phyloP scores from a whole-genome alignment of 2,888 invertebrate species.

The Acrobasis suavella region DNA sequence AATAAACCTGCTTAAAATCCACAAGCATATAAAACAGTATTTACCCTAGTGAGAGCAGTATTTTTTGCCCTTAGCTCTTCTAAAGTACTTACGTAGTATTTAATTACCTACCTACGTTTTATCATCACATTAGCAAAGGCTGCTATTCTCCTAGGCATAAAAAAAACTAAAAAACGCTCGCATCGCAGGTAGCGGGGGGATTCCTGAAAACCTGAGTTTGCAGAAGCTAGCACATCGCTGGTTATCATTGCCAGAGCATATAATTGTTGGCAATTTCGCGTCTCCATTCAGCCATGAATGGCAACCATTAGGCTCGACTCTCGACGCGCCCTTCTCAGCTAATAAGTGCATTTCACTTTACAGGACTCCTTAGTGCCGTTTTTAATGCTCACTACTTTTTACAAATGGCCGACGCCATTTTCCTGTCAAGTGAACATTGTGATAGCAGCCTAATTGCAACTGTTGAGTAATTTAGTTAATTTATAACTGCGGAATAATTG shows the following conservation, averaged over 20 bases:
- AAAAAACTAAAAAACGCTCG: too few species aligned
- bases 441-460: slow-evolving; percentile 55
- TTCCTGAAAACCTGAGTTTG: slow-evolving; percentile 46
- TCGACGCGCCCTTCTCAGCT: slow-evolving; percentile 72
- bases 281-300: slow-evolving; percentile 78
- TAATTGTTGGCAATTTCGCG: slow-evolving; percentile 81
- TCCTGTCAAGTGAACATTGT: slow-evolving; percentile 47
- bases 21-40: neutral
- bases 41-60: too few species aligned
- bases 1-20: neutral
- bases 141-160: too few species aligned
- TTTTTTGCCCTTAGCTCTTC: too few species aligned
- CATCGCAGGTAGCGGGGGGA: neutral
- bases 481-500: slow-evolving; percentile 18
- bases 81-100: too few species aligned
- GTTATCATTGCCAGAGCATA: slow-evolving; percentile 80
- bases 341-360: slow-evolving; percentile 81
- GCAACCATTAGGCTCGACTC: slow-evolving; percentile 77
- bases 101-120: too few species aligned
- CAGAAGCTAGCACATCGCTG: slow-evolving; percentile 63
- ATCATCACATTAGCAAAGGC: too few species aligned
- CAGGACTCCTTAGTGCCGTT: slow-evolving; percentile 75
- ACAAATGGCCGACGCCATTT: slow-evolving; percentile 43
- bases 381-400: slow-evolving; percentile 60
- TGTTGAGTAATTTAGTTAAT: slow-evolving; percentile 20